These are phyloP conservation scores for Phrynocephalus guinanensis DNA, from an alignment of 2,797 vertebrate genomes.

Conservation along the genomic window DNA sequence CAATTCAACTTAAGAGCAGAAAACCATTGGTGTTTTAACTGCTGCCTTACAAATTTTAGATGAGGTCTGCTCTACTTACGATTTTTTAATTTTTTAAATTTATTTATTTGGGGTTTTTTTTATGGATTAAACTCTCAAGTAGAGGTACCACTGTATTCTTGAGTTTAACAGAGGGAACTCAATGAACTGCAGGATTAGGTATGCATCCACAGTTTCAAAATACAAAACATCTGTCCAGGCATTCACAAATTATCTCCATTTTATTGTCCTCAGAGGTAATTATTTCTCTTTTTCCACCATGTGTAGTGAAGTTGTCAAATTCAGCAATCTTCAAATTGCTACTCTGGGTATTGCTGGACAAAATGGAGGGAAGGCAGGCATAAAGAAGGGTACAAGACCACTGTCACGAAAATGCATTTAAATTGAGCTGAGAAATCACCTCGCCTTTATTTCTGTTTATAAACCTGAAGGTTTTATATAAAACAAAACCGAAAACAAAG, in stretches of 20 bases:
- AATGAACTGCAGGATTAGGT: neutral
- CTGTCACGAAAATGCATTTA: neutral
- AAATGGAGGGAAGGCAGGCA: neutral
- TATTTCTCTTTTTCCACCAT: neutral
- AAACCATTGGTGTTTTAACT: too few species aligned
- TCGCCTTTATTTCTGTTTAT: conserved; percentile 11
- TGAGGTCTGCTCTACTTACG: too few species aligned
- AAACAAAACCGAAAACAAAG: neutral
- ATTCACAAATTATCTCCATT: neutral
- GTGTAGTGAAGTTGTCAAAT: neutral
- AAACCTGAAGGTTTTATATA: neutral
- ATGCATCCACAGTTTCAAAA: neutral
- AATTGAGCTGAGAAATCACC: neutral
- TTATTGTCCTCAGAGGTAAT: neutral
- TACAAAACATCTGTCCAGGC: neutral
- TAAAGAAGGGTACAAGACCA: neutral
- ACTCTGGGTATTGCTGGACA: neutral
- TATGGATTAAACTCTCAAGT: too few species aligned
- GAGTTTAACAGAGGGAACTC: neutral
- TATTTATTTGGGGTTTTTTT: too few species aligned
- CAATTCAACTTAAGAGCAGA: too few species aligned
- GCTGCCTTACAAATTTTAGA: too few species aligned
- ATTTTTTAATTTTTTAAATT: too few species aligned
- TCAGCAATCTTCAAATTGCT: neutral
- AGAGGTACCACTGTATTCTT: too few species aligned